These are phyloP conservation scores for Celastrina argiolus DNA, from an alignment of 2,888 invertebrate genomes.

Conservation along the genomic window DNA sequence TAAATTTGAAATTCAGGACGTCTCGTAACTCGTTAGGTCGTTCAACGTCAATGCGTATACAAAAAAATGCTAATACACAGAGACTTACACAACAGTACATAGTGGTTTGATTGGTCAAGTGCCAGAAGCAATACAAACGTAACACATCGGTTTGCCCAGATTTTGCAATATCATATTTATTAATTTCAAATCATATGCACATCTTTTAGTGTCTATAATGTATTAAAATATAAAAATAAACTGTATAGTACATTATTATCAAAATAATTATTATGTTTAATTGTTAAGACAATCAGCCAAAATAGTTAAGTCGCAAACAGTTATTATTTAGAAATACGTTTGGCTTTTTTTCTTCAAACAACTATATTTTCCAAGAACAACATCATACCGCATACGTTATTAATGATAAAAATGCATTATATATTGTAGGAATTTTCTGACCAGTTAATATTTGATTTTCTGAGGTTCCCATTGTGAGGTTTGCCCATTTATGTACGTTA, in stretches of 20 bases:
- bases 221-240: too few species aligned
- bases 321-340: too few species aligned
- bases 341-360: too few species aligned
- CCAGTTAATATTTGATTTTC: not conserved
- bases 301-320: too few species aligned
- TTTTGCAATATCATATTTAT: too few species aligned
- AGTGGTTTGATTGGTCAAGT: conserved; percentile 14
- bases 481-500: not conserved
- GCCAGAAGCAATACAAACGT: not conserved
- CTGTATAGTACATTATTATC: too few species aligned
- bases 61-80: conserved; percentile 6
- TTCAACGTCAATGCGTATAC: not conserved
- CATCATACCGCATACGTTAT: not conserved
- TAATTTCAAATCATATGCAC: too few species aligned
- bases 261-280: too few species aligned
- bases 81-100: conserved; percentile 15
- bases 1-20: not conserved
- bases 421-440: not conserved
- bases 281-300: too few species aligned
- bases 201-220: too few species aligned
- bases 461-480: not conserved
- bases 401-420: not conserved
- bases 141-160: not conserved
- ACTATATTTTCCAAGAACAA: too few species aligned
- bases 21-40: conserved; percentile 5